Conservation (phyloP, 2,888 invertebrate genomes). For the Euzetes globulus region DNA sequence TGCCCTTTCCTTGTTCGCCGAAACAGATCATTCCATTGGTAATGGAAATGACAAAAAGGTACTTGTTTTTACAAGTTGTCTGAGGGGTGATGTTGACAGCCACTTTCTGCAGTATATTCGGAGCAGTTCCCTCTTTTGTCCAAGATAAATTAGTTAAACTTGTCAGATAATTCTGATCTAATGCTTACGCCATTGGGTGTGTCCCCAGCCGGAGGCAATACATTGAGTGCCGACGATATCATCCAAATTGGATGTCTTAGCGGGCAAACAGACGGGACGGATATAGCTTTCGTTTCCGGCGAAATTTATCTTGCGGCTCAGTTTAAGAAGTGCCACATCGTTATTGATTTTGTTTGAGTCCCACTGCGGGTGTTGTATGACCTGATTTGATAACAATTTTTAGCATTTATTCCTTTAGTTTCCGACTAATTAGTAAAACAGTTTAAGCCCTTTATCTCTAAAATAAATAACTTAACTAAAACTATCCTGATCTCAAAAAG, state of each 20-base stretch:
- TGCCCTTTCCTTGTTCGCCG: conserved; percentile 32
- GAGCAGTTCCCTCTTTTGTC: background rate
- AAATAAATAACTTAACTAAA: no score
- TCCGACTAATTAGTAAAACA: no score
- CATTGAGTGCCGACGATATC: background rate
- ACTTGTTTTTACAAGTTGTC: background rate
- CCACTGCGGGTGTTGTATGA: conserved; percentile 18
- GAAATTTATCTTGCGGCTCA: conserved; percentile 8
- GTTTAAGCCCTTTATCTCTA: no score
- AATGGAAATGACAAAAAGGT: conserved; percentile 1
- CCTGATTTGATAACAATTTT: background rate
- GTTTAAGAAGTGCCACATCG: conserved; percentile 22
- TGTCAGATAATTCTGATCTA: background rate
- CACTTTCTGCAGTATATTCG: conserved; percentile 25
- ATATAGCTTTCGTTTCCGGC: conserved; percentile 9
- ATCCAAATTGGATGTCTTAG: background rate
- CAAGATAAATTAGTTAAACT: background rate
- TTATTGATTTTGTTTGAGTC: conserved; percentile 1
- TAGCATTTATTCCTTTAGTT: no score
- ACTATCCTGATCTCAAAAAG: no score
- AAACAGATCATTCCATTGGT: conserved; percentile 25
- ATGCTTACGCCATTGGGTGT: conserved; percentile 30
- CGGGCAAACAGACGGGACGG: conserved; percentile 9
- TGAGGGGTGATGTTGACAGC: background rate
- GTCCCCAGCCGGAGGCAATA: conserved; percentile 30